These are phyloP conservation scores for Uloborus plumipes DNA, from an alignment of 2,888 invertebrate species.

Conservation along the genomic window DNA sequence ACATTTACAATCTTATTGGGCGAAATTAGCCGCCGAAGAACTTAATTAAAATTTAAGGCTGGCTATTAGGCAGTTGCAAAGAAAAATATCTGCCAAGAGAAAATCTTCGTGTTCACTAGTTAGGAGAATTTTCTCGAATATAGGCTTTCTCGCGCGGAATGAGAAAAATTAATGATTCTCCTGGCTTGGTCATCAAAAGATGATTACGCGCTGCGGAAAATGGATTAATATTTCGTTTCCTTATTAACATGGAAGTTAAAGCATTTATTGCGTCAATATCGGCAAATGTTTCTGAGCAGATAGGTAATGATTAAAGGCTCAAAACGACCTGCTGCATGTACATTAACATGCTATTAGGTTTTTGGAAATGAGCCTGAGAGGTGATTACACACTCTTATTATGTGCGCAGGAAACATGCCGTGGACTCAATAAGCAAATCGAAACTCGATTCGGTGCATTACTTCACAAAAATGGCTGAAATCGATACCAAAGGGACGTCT, in stretches of 20 bases:
- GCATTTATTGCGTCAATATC: conserved; percentile 47
- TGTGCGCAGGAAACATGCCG: conserved; percentile 12
- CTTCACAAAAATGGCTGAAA: not conserved
- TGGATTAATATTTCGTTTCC: conserved; percentile 57
- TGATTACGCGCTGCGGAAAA: conserved; percentile 44
- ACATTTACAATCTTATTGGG: conserved; percentile 39
- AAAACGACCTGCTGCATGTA: conserved; percentile 20
- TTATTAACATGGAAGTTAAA: conserved; percentile 51
- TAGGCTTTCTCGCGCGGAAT: conserved; percentile 20
- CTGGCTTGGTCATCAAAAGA: conserved; percentile 46
- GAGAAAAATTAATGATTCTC: conserved; percentile 55
- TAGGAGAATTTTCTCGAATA: conserved; percentile 22
- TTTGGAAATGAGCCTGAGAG: conserved; percentile 24
- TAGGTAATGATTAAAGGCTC: conserved; percentile 52
- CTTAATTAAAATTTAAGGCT: conserved; percentile 56
- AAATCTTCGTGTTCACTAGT: conserved; percentile 12
- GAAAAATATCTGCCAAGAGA: conserved; percentile 1
- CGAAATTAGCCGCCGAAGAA: conserved; percentile 43
- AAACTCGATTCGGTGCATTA: conserved; percentile 2
- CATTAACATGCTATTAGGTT: conserved; percentile 45
- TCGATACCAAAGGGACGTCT: too few relatives aligned
- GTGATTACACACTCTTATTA: conserved; percentile 46
- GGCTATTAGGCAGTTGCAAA: conserved; percentile 20
- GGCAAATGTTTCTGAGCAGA: conserved; percentile 43
- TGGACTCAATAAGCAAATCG: too few relatives aligned